phyloP scores from a whole-genome alignment of 2,888 invertebrate genomes.

The Acanthosepion pharaonis region DNA sequence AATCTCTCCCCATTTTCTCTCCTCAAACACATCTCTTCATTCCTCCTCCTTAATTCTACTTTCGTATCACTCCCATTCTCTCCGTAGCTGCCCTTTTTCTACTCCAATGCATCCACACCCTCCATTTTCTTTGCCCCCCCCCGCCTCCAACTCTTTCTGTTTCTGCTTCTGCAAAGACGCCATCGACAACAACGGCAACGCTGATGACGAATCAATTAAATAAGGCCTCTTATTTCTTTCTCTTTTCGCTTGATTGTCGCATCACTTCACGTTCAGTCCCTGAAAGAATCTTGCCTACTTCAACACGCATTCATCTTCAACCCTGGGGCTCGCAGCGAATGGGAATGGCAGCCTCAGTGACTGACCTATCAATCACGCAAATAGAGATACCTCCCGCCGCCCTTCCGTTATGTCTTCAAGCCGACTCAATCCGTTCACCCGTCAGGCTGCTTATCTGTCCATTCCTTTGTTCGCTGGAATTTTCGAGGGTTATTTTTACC shows the following conservation, averaged over 20 bases:
- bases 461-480: not conserved
- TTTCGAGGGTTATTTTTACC: not conserved
- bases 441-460: not conserved
- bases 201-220: slow-evolving; percentile 33
- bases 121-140: not conserved
- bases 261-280: slow-evolving; percentile 11
- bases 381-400: not conserved
- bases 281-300: not conserved
- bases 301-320: not conserved
- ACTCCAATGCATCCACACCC: not conserved
- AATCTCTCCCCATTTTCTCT: not conserved
- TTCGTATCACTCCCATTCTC: not conserved
- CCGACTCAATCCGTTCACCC: not conserved
- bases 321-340: not conserved
- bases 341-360: not conserved
- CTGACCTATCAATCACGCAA: slow-evolving; percentile 12
- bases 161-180: not conserved
- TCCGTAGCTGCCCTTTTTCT: not conserved
- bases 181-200: not conserved
- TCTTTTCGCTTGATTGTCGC: not conserved
- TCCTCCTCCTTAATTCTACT: not conserved
- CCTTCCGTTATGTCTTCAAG: not conserved
- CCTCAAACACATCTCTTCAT: not conserved
- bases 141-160: not conserved
- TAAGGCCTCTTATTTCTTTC: not conserved